phyloP scores from a whole-genome alignment of 2,888 invertebrate genomes.

The Aspidiotus destructor region DNA sequence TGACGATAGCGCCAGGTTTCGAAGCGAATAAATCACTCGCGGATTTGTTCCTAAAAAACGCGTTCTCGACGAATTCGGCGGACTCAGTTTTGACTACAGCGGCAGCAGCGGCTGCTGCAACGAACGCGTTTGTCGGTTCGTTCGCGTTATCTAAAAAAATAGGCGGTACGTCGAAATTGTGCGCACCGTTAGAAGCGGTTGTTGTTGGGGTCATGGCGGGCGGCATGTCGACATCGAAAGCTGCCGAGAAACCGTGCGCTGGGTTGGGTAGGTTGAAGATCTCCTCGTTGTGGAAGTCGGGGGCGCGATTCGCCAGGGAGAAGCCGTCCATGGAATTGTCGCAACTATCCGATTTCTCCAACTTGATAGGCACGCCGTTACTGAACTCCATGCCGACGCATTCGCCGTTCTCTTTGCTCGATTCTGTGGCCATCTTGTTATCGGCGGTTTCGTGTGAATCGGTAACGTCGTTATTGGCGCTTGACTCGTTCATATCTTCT shows the following conservation, averaged over 20 bases:
- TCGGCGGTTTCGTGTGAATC: conserved; percentile 18
- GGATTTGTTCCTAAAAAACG: conserved; percentile 21
- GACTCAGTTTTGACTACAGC: conserved; percentile 5
- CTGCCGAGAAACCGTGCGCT: background rate
- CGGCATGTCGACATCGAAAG: conserved; percentile 12
- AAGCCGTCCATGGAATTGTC: conserved; percentile 22
- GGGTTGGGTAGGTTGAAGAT: conserved; percentile 4
- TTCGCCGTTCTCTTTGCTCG: conserved; percentile 17
- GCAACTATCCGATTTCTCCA: conserved; percentile 21
- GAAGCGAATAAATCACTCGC: conserved; percentile 4
- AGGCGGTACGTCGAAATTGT: conserved; percentile 7
- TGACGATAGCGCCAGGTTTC: conserved; percentile 19
- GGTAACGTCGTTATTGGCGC: conserved; percentile 27
- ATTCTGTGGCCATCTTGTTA: conserved; percentile 14
- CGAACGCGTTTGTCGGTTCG: background rate
- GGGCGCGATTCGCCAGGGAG: conserved; percentile 11
- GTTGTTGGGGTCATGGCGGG: background rate
- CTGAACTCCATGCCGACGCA: conserved; percentile 6
- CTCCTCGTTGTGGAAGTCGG: background rate
- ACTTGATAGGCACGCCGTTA: conserved; percentile 14
- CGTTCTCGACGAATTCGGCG: conserved; percentile 13
- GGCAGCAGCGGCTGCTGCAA: too few species aligned
- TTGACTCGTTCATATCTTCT: conserved; percentile 25
- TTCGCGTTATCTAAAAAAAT: conserved; percentile 24
- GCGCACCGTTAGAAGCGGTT: background rate